phyloP scores from a whole-genome alignment of 1,140 invertebrate genomes.

The Maconellicoccus hirsutus region DNA sequence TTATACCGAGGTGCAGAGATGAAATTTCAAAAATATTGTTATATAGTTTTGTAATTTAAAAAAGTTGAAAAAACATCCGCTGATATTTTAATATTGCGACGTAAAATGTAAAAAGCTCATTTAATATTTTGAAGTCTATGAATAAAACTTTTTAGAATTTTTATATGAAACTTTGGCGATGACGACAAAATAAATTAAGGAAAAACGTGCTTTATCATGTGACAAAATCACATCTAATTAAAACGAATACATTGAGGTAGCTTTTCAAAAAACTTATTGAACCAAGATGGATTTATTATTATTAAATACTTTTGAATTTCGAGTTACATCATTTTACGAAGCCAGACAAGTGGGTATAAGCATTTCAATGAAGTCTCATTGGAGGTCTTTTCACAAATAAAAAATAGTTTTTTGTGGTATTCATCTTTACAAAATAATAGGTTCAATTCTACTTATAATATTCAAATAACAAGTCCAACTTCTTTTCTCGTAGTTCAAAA shows the following conservation, averaged over 20 bases:
- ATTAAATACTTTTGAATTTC: background rate
- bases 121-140: background rate
- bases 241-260: background rate
- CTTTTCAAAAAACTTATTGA: background rate
- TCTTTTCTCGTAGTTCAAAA: too few relatives aligned
- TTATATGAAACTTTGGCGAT: background rate
- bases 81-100: background rate
- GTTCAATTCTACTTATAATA: too few relatives aligned
- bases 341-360: background rate
- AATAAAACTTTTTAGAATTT: slow-evolving; percentile 6
- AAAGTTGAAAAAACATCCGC: background rate
- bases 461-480: too few relatives aligned
- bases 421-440: too few relatives aligned
- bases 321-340: background rate
- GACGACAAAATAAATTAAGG: background rate
- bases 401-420: too few relatives aligned
- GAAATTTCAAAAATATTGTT: too few relatives aligned
- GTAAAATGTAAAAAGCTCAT: background rate
- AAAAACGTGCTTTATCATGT: slow-evolving; percentile 1
- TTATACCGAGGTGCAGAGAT: too few relatives aligned
- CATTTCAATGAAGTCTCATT: background rate
- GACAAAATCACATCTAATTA: slow-evolving; percentile 9
- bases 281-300: background rate
- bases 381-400: too few relatives aligned
- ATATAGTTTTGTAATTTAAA: too few relatives aligned